Conservation (phyloP, 2,797 vertebrate genomes). For the Delichon dasypus region DNA sequence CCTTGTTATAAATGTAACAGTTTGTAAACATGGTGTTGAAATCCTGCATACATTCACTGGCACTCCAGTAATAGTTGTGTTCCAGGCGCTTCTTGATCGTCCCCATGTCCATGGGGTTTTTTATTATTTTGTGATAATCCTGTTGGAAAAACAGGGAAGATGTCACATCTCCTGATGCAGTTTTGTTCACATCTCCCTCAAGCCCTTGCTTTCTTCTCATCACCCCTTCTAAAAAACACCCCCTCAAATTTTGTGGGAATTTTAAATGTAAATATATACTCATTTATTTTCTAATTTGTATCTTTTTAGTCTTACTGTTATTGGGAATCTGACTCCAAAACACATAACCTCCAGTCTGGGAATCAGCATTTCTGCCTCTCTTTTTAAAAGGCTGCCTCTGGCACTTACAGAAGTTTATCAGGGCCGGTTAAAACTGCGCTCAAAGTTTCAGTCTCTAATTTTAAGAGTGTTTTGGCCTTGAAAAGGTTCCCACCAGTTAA, state of each 20-base stretch:
- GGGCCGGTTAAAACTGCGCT: neutral
- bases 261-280: neutral
- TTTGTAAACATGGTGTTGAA: slow-evolving; percentile 99
- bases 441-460: neutral
- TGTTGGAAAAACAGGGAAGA: slow-evolving; percentile 54
- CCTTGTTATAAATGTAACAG: slow-evolving; percentile 99
- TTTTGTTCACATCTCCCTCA: neutral
- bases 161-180: neutral
- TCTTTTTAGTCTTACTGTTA: neutral
- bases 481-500: neutral
- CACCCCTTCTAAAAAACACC: neutral
- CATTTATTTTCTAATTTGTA: neutral
- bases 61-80: slow-evolving; percentile 93
- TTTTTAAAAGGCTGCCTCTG: neutral
- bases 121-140: slow-evolving; percentile 98
- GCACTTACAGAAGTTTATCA: neutral
- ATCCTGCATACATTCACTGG: slow-evolving; percentile 95
- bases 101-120: slow-evolving; percentile 96
- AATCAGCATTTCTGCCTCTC: neutral
- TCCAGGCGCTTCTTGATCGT: slow-evolving; percentile 96
- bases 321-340: neutral
- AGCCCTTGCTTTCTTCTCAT: neutral
- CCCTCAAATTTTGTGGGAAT: neutral
- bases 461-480: neutral
- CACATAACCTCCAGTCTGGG: neutral